Evolutionary conservation across 37 sponge, comb jelly and placozoan species (phyloP).

Genomic region (Petrosia ficiformis): DNA sequence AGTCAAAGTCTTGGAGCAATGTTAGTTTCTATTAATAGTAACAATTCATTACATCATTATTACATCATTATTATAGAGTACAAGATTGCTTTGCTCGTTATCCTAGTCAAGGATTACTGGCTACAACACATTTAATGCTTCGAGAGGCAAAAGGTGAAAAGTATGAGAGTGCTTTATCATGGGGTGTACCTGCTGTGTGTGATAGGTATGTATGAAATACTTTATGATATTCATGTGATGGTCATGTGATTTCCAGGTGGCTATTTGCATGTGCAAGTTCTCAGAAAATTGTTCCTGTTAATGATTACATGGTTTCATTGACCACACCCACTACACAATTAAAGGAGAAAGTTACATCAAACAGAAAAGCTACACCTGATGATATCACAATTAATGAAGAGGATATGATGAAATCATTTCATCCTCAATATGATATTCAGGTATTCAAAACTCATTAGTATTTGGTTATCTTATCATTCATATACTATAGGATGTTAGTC

Average conservation of each 20-base stretch:
- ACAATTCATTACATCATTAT: no score
- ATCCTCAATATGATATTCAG: slow-evolving; percentile 25
- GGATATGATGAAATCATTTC: slow-evolving; percentile 2
- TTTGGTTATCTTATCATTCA: neutral
- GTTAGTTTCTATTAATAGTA: no score
- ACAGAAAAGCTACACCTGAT: neutral
- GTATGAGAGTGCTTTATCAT: slow-evolving; percentile 37
- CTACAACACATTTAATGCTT: slow-evolving; percentile 75
- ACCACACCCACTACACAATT: neutral
- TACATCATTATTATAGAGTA: slow-evolving; percentile 53
- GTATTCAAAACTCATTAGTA: neutral
- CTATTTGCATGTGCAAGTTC: slow-evolving; percentile 64
- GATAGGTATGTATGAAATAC: slow-evolving; percentile 38
- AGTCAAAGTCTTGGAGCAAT: slow-evolving; percentile 51
- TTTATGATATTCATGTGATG: neutral
- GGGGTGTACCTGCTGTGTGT: slow-evolving; percentile 73
- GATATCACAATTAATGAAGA: neutral
- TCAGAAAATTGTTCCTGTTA: slow-evolving; percentile 24
- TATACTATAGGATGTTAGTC: neutral
- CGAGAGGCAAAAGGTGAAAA: slow-evolving; percentile 68
- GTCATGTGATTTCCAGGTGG: no score
- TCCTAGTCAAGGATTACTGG: slow-evolving; percentile 42
- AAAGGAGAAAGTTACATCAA: neutral
- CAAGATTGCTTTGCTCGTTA: slow-evolving; percentile 67
- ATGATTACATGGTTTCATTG: slow-evolving; percentile 13